Base-by-base conservation (phyloP, 1,140 invertebrate species). In the Atta colombica region DNA sequence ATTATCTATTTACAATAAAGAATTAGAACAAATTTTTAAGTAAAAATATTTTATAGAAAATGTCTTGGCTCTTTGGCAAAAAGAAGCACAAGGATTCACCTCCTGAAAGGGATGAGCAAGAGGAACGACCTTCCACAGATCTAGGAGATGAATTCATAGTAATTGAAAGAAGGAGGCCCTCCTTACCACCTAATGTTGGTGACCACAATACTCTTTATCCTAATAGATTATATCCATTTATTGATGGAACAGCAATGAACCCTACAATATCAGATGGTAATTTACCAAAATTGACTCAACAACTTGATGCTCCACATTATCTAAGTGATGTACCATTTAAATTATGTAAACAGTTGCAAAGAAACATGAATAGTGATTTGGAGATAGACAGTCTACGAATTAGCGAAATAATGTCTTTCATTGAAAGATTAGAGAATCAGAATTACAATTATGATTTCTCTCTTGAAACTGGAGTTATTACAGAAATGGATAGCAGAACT, bases 61-160 rank as follows among this genome's bases (percentile, higher is more conserved):
- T 95, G 94, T 95, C 95, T 87, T 95, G 95, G 95, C 92, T 95
- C 7, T 95, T 95, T 89, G 94, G 95, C 3, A 95, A 92, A 87
- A 95, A 95, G 53, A 95, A 95, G 69, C 90, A 93, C 5, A 93
- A 93, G 80, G 93, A 95, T 66, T 94, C 94, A 8, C 92, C 93
- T 14, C 80, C 91, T 0, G 91, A 93, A 58, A 88, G 91, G 7
- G 92, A 92, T 25, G 77, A 81, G 6, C 77, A 69, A 6, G 92
- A 93, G 16, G 87, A 92, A 68, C 80, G 69, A n/a, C 0, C 69
- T 7, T 75, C 90, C 28, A 14, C 77, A 8, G 85, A 77, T 65
- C 89, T 88, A 72, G 39, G 45, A 4, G 93, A 94, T 10, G 94
- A 93, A 39, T 95, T 92, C 63, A 92, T 94, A 74, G 88, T 94